phyloP scores from a whole-genome alignment of 1,140 invertebrate genomes.

The Eueides isabella region DNA sequence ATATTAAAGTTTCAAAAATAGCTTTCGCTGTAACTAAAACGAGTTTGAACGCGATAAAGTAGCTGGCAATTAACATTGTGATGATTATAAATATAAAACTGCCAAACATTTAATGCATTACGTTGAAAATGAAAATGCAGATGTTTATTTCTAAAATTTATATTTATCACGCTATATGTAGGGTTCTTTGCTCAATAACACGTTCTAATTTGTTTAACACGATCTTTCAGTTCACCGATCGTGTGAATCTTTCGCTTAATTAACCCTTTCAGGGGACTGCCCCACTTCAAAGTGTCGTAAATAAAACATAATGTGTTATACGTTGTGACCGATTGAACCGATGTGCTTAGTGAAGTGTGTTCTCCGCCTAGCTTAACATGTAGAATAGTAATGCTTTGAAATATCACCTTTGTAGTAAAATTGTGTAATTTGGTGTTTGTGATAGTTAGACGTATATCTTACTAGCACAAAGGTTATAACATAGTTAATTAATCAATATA shows the following conservation, averaged over 20 bases:
- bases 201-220: constrained; percentile 75
- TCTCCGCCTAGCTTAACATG: constrained; percentile 53
- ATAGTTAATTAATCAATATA: not conserved
- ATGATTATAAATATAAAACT: not conserved
- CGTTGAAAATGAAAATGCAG: not conserved
- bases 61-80: too few relatives aligned
- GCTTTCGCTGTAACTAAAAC: too few relatives aligned
- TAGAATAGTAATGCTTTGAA: constrained; percentile 35
- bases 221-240: constrained; percentile 64
- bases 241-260: constrained; percentile 76
- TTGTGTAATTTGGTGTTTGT: not conserved
- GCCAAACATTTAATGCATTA: not conserved
- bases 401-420: constrained; percentile 2
- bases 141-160: constrained; percentile 17
- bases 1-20: too few relatives aligned
- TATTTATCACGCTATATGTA: constrained; percentile 52
- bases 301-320: constrained; percentile 60
- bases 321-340: constrained; percentile 55
- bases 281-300: constrained; percentile 70
- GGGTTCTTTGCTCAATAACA: constrained; percentile 73
- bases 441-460: not conserved
- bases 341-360: constrained; percentile 65
- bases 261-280: constrained; percentile 71
- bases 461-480: not conserved
- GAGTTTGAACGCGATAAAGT: too few relatives aligned